These are phyloP conservation scores for Temnothorax curvispinosus DNA, from an alignment of 1,140 invertebrate species.

Conservation along the genomic window DNA sequence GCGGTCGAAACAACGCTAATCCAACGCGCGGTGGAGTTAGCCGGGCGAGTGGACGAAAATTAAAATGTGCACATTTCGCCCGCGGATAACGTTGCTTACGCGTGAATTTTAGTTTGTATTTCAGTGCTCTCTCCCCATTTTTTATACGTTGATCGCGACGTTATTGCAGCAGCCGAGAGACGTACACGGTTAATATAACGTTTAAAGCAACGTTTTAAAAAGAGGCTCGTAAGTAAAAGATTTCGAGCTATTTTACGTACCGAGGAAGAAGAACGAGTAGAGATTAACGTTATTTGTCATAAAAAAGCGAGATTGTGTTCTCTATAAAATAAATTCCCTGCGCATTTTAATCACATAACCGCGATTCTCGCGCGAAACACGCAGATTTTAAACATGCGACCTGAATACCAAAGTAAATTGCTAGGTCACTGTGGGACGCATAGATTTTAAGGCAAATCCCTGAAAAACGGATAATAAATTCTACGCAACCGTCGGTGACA, in stretches of 20 bases:
- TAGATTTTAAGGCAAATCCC: slow-evolving; percentile 13
- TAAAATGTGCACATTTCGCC: not conserved
- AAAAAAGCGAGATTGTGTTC: not conserved
- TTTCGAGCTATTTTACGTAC: not conserved
- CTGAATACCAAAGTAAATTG: slow-evolving; percentile 20
- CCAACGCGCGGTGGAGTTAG: not conserved
- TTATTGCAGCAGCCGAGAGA: not conserved
- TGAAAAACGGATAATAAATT: slow-evolving; percentile 9
- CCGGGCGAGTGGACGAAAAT: not conserved
- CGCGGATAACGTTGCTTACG: not conserved
- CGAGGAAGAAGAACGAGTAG: not conserved
- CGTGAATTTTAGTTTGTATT: not conserved
- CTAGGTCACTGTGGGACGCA: not conserved
- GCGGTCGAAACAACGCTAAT: not conserved
- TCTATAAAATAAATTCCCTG: not conserved
- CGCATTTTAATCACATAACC: not conserved
- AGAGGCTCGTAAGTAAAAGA: not conserved
- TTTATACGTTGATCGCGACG: not conserved
- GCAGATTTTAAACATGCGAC: slow-evolving; percentile 19
- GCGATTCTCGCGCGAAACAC: not conserved
- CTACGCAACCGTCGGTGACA: not conserved
- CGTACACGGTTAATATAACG: not conserved
- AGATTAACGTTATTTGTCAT: slow-evolving; percentile 9
- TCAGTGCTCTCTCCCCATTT: not conserved
- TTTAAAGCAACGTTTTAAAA: not conserved